Conservation (phyloP, 2,888 invertebrate species). For the Conomelus anceps region DNA sequence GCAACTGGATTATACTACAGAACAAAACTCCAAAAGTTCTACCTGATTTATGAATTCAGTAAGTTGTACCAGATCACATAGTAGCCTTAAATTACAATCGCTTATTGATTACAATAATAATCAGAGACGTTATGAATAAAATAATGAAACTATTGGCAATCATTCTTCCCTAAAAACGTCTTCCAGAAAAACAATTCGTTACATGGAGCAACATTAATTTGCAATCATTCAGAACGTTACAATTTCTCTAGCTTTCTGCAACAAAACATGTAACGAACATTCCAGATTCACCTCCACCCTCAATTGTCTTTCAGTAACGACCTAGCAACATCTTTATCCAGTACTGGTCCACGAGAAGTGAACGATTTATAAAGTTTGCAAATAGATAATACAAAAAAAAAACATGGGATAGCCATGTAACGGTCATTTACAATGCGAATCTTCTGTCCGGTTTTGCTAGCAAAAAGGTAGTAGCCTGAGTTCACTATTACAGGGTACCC, state of each 20-base stretch:
- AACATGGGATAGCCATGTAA: background rate
- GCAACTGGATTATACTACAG: too few relatives aligned
- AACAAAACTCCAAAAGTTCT: too few relatives aligned
- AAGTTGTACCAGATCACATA: too few relatives aligned
- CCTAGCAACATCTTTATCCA: background rate
- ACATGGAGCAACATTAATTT: background rate
- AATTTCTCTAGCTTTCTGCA: background rate
- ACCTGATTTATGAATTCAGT: background rate
- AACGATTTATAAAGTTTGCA: background rate
- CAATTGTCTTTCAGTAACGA: background rate
- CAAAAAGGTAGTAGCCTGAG: background rate
- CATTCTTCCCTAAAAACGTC: background rate
- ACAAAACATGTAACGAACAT: background rate
- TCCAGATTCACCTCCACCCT: background rate
- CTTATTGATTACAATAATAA: too few relatives aligned
- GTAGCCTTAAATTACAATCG: too few relatives aligned
- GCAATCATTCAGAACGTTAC: background rate
- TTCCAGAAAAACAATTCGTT: background rate
- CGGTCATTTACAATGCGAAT: background rate
- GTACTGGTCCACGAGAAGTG: background rate
- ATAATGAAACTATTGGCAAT: background rate
- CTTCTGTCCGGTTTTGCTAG: background rate
- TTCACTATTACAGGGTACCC: background rate
- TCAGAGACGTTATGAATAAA: too few relatives aligned
- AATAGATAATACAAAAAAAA: background rate